phyloP scores from a whole-genome alignment of 2,113 vertebrate species.

The Rhabdomys dilectus region DNA sequence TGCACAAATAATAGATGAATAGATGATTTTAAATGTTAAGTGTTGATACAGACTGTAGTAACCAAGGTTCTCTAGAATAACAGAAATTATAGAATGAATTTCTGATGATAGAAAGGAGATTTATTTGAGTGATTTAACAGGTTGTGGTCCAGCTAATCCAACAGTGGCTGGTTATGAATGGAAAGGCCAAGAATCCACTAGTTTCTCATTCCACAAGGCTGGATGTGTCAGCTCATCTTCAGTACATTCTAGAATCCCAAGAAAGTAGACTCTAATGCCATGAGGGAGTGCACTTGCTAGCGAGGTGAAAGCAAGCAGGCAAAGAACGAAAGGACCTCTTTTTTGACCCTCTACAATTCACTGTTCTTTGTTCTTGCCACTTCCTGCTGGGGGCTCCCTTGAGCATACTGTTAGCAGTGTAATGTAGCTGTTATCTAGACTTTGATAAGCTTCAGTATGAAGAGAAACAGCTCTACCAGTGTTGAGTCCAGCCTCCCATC shows the following conservation, averaged over 20 bases:
- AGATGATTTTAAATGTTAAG: background rate
- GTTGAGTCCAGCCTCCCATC: background rate
- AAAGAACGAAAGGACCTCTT: background rate
- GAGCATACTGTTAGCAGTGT: background rate
- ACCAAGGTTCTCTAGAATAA: background rate
- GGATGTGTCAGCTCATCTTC: background rate
- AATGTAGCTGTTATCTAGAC: background rate
- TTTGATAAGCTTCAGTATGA: background rate
- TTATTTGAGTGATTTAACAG: background rate
- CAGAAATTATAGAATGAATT: background rate
- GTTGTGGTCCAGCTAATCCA: background rate
- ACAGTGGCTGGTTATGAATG: background rate
- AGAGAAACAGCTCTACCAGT: background rate
- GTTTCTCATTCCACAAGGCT: background rate
- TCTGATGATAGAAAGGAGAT: background rate
- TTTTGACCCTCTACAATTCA: background rate
- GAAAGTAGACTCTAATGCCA: background rate
- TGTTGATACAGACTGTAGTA: background rate
- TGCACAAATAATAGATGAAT: background rate
- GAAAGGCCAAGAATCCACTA: background rate
- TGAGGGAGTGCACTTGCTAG: background rate
- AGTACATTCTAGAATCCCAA: background rate
- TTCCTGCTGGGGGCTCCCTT: background rate
- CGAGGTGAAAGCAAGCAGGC: background rate
- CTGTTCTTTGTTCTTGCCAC: background rate